Base-by-base conservation (phyloP, 2,888 invertebrate species). In the Fabriciana adippe region DNA sequence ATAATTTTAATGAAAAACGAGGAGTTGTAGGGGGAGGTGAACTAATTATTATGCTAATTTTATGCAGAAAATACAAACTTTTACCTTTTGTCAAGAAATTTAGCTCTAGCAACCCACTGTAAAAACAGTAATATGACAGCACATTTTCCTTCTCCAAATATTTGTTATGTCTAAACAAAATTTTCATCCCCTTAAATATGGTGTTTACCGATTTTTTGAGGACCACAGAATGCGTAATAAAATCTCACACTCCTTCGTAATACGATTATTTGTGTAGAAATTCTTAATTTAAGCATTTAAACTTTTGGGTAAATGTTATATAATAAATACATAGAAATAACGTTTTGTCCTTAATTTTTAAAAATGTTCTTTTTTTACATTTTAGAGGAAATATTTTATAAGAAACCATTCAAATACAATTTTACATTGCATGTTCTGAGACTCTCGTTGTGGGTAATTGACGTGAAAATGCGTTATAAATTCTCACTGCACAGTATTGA, bases 71-170 rank as follows among this genome's bases (percentile, higher is more conserved):
- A 60, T 55, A 66, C 26, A 66, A 61, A 41, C 54, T 48, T 66
- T 66, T 51, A 48, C 63, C 45, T 55, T 64, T 64, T 60, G 67
- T 60, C 59, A 60, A 62, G 62, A 54, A 54, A 69, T 62, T 62
- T 45, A 55, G 35, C 66, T 57, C 50, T 3, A 6, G 55, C 35
- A 59, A 59, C 18, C 62, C 45, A 55, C 55, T 45, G 67, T 64
- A 50, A 64, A 66, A 69, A 60, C 59, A 61, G 47, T 51, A 64
- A 63, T 66, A 60, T 67, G 67, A 69, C 69, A 67, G 67, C 63
- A 64, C 50, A 66, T 69, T 67, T 67, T 67, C 69, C 69, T 41
- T 16, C 15, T 55, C 60, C 69, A 69, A 69, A 69, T 69, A 69
- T 69, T 67, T 64, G 64, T 41, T 45, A 48, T 60, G 51, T 16